Evolutionary conservation across 1,140 invertebrate species (phyloP), one percentile per base, ranked within the genome.

Genomic region (Anastrepha obliqua): DNA sequence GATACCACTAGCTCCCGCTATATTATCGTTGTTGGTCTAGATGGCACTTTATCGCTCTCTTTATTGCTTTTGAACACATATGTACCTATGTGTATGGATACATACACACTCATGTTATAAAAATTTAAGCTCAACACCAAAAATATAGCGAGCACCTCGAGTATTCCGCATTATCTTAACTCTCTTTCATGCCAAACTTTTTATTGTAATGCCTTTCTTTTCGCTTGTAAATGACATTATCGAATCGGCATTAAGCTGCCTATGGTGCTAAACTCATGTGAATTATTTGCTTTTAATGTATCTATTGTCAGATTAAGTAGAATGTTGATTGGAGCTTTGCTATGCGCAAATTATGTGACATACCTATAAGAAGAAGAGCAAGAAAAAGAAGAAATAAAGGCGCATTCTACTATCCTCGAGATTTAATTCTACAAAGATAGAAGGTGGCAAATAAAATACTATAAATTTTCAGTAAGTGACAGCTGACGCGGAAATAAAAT

Each of bases 391-490:
- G 6, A 55, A 55, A 55, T 11, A 55, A 55, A 55, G 11, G 51
- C 6, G 11, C 51, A 55, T 55, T 55, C 6, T 11, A 55, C 2
- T 8, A 55, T 8, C 6, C 51, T 55, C 6, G 11, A 55, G 51
- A 2, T 55, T 29, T 29, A 29, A 29, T 29, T 29, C 29, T 29
- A 29, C 2, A 55, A 55, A 55, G 3, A 11, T 11, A 8, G 51
- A 47, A 74, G 17, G 8, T 67, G 29, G 29, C 29, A 67, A 67
- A 67, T 74, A n/a, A 74, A 47, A 74, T 74, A 39, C 67, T n/a
- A 74, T 74, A 74, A 74, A 74, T 74, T 74, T 7, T 0, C 44
- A 74, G 17, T 42, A 74, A 74, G 42, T 74, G 67, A 74, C 67
- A 74, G 67, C 67, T 74, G 67, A 47, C 42, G 67, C 42, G 67